A percentile compares a stretch with the other conserved stretches of the same genome.
Evolutionary conservation across 2,888 invertebrate genomes (phyloP).

Genomic region (Isoperla grammatica): DNA sequence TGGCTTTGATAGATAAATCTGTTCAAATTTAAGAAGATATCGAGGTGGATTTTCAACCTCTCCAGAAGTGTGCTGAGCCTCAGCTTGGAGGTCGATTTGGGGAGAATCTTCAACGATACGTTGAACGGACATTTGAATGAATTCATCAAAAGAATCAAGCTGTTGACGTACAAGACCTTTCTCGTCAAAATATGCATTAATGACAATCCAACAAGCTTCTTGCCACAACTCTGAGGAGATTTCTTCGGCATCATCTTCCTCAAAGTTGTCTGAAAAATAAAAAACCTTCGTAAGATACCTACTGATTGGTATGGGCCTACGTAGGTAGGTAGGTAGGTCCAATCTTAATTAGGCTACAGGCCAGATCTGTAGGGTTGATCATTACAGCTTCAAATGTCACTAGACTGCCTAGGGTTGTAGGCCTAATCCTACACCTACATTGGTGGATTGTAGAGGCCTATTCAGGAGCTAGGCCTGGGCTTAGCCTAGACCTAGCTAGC

Average conservation of each 20-base stretch:
- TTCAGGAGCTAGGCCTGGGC: too few species aligned
- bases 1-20: slow-evolving; percentile 98
- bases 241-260: slow-evolving; percentile 88
- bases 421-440: too few species aligned
- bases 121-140: slow-evolving; percentile 99
- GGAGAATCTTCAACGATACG: slow-evolving; percentile 99
- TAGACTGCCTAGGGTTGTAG: too few species aligned
- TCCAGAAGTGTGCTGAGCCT: slow-evolving; percentile 93
- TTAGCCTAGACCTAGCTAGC: too few species aligned
- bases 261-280: slow-evolving; percentile 50
- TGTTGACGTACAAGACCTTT: slow-evolving; percentile 99
- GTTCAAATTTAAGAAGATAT: slow-evolving; percentile 94
- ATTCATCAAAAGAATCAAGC: slow-evolving; percentile 98
- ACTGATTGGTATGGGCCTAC: not conserved
- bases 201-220: slow-evolving; percentile 99
- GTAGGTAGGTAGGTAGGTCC: too few species aligned
- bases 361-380: too few species aligned
- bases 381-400: too few species aligned
- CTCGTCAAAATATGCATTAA: slow-evolving; percentile 99
- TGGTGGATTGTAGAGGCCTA: too few species aligned
- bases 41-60: slow-evolving; percentile 87
- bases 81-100: slow-evolving; percentile 92
- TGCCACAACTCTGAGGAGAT: slow-evolving; percentile 98
- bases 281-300: not conserved
- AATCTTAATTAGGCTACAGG: too few species aligned